phyloP scores from a whole-genome alignment of 2,797 vertebrate species.

The Hippopotamyrus pictus region DNA sequence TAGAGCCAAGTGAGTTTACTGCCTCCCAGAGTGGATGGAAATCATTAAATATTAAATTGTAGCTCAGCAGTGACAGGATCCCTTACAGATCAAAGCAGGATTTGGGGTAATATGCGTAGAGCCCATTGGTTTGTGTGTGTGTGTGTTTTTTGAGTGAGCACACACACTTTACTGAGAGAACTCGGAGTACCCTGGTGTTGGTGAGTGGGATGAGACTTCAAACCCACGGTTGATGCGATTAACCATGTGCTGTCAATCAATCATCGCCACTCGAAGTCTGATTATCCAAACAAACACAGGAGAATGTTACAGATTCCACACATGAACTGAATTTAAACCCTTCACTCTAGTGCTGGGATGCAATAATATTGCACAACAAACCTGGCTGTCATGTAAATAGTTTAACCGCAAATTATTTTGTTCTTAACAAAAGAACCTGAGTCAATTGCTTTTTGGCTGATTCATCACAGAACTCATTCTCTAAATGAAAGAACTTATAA shows the following conservation, averaged over 20 bases:
- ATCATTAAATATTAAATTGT: not conserved
- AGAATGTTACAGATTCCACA: not conserved
- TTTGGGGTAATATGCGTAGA: not conserved
- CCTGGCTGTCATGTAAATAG: not conserved
- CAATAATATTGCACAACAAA: not conserved
- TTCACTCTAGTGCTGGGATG: not conserved
- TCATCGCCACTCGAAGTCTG: not conserved
- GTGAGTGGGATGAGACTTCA: conserved; percentile 1
- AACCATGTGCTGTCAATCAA: conserved; percentile 1
- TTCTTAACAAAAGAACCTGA: not conserved
- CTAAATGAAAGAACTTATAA: not conserved
- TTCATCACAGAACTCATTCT: not conserved
- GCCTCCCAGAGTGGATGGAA: not conserved
- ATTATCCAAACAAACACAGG: not conserved
- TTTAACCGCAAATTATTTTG: not conserved
- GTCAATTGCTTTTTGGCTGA: not conserved
- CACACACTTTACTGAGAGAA: not conserved
- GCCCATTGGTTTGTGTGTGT: not conserved
- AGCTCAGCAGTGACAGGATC: not conserved
- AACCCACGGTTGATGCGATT: not conserved
- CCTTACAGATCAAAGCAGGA: not conserved
- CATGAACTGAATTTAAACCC: not conserved
- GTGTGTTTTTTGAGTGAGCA: not conserved
- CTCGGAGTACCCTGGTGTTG: not conserved
- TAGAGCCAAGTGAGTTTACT: not conserved